Percentiles rank a stretch among this genome's conserved stretches.
Conservation (phyloP, 2,113 vertebrate genomes). For the Dissostichus mawsoni region DNA sequence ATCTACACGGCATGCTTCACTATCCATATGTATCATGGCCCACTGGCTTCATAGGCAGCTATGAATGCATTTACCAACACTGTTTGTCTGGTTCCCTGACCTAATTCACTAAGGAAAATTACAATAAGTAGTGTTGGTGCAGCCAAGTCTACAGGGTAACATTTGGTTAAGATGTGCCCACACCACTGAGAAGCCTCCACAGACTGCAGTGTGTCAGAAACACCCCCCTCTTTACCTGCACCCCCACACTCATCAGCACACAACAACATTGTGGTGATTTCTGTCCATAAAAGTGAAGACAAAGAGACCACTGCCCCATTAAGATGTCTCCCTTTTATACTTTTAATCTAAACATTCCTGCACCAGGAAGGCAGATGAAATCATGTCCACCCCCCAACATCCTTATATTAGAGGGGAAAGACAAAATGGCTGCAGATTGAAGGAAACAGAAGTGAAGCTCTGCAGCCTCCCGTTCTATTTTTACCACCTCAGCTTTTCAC, state of each 20-base stretch:
- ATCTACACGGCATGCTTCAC: neutral
- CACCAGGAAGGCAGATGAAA: neutral
- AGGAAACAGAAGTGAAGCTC: slow-evolving; percentile 10
- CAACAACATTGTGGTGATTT: neutral
- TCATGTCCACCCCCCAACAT: neutral
- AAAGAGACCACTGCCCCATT: neutral
- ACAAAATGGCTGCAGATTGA: slow-evolving; percentile 28
- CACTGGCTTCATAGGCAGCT: neutral
- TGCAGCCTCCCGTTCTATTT: slow-evolving; percentile 41
- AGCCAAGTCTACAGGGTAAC: neutral
- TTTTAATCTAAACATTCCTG: neutral
- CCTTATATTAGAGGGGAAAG: neutral
- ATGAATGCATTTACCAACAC: neutral
- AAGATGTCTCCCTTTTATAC: neutral
- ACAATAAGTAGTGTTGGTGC: neutral
- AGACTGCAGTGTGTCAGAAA: slow-evolving; percentile 5
- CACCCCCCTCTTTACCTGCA: slow-evolving; percentile 18
- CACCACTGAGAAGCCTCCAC: neutral
- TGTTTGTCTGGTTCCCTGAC: neutral
- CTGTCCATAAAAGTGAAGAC: neutral
- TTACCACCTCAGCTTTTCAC: slow-evolving; percentile 36
- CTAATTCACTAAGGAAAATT: neutral
- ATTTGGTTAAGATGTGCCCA: neutral
- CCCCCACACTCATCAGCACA: slow-evolving; percentile 29
- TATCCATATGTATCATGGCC: neutral